Base-by-base conservation (phyloP, 2,797 vertebrate genomes). In the Anableps anableps region DNA sequence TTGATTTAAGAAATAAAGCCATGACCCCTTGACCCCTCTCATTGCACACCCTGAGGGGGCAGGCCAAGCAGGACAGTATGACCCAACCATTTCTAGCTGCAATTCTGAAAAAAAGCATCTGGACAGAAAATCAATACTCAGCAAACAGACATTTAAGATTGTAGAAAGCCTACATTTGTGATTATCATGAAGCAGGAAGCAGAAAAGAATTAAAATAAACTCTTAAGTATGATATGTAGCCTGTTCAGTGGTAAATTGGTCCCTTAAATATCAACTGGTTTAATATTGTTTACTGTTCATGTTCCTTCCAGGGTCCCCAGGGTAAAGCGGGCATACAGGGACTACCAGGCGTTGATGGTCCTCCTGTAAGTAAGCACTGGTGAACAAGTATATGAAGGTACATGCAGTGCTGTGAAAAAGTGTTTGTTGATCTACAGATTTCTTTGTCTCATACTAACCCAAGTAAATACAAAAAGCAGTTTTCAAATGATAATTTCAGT, bases 281-380 rank as follows among this genome's bases (percentile, higher is more conserved):
- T 72, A 76, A 38, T 79, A 58, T 84, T 88, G 21, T 82, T 79
- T 34, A 21, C 13, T 88, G 16, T 85, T 60, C 87, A 34, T 90
- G 62, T 91, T 34, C 48, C 5, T 5, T 86, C 31, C 91, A 99
- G 98, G 98, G 98, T 58, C 96, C 96, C 0, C 94, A 88, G 1
- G 98, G 98, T 66, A 97, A 97, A 80, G 82, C 84, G 21, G 98
- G 98, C 72, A 94, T 98, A 76, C 94, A 86, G 60, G 98, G 98
- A 23, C 88, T 97, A 16, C 76, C 96, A 48, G 98, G 98, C 76
- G 95, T 96, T 0, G 97, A 98, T 3, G 98, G 98, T 0, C 97
- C 97, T 85, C 89, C 88, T 36, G 98, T 99, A 88, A 98, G 97
- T 95, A 85, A 1, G 79, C 71, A 79, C 53, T 76, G n/a, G 77